phyloP scores from a whole-genome alignment of 1,140 invertebrate genomes.

The Centruroides vittatus region DNA sequence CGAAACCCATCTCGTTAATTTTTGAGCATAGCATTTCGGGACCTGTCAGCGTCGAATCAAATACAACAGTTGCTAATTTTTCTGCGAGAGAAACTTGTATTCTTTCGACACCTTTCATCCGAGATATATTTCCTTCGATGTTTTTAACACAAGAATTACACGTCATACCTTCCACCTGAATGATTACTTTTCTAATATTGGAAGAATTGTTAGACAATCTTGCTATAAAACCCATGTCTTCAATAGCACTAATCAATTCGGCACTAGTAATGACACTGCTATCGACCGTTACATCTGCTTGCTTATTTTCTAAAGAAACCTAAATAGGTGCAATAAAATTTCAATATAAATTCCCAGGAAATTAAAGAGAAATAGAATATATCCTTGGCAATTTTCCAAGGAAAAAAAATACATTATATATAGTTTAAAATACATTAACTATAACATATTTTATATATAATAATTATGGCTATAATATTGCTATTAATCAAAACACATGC shows the following conservation, averaged over 20 bases:
- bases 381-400: neutral
- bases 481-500: too few relatives aligned
- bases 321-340: neutral
- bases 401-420: neutral
- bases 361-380: neutral
- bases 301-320: constrained; percentile 14
- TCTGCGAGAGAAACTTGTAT: constrained; percentile 14
- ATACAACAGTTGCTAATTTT: constrained; percentile 11
- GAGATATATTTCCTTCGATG: constrained; percentile 24
- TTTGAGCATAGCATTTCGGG: constrained; percentile 7
- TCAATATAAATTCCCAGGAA: neutral
- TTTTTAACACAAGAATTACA: constrained; percentile 30
- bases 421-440: too few relatives aligned
- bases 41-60: constrained; percentile 3
- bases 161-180: constrained; percentile 40
- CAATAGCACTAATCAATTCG: constrained; percentile 13
- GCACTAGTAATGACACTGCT: constrained; percentile 1
- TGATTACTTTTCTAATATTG: constrained; percentile 10
- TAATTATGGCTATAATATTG: too few relatives aligned
- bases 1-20: constrained; percentile 19
- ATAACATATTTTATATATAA: too few relatives aligned
- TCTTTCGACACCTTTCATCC: constrained; percentile 20
- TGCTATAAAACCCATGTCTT: constrained; percentile 17
- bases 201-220: constrained; percentile 1
- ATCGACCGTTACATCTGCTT: constrained; percentile 9